Percentiles rank a stretch among this genome's conserved stretches.
Conservation (phyloP, 2,113 vertebrate genomes). For the Alligator mississippiensis region DNA sequence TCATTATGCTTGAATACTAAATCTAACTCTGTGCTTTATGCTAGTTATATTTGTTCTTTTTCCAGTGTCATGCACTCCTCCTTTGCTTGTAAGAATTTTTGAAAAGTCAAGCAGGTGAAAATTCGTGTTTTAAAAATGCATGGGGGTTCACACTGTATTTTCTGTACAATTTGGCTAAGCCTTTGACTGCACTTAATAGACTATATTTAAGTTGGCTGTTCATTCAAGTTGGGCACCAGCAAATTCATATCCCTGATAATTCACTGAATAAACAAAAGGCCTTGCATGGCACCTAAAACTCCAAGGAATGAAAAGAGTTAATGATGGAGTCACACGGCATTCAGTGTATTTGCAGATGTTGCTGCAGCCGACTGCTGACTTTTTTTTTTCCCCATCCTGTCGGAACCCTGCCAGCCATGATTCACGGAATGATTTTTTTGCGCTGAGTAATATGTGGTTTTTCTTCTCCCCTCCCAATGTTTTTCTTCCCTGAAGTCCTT, state of each 20-base stretch:
- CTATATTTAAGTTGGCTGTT: not conserved
- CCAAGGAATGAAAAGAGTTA: conserved; percentile 71
- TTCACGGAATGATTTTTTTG: conserved; percentile 86
- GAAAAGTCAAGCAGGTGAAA: not conserved
- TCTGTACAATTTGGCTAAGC: not conserved
- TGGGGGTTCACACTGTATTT: not conserved
- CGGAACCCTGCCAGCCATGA: conserved; percentile 80
- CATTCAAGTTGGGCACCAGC: not conserved
- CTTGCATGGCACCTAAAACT: not conserved
- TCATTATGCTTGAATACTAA: not conserved
- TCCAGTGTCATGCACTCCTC: not conserved
- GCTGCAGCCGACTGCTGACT: conserved; percentile 70
- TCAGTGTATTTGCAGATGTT: conserved; percentile 80
- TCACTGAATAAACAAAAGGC: not conserved
- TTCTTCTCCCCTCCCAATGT: conserved; percentile 58
- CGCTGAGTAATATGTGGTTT: conserved; percentile 83
- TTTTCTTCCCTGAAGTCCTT: conserved; percentile 69
- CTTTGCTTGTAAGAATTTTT: not conserved
- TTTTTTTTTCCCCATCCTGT: conserved; percentile 71
- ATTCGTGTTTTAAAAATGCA: not conserved
- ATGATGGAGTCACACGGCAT: conserved; percentile 51
- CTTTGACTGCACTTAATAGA: not conserved
- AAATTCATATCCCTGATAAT: not conserved
- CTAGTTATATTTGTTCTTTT: not conserved
- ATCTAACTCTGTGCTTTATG: not conserved